Evolutionary conservation across 2,888 invertebrate species (phyloP), one percentile per base, ranked within the genome.

Genomic region (Drosophila histrio): DNA sequence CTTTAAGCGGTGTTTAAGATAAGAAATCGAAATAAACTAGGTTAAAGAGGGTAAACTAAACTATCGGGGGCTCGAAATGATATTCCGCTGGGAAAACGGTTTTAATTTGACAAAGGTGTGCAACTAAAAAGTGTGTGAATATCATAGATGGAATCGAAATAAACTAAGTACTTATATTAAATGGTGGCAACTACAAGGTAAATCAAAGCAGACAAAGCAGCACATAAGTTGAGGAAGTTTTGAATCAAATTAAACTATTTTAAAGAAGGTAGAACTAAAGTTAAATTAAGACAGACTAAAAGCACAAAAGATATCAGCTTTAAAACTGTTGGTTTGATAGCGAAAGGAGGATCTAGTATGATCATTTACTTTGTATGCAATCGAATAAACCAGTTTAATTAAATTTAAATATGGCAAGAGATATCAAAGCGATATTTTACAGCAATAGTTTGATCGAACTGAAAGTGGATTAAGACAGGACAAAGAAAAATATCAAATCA

Each of bases 11-110:
- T 34, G 30, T 13, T 53, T 39, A 53, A 47, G 28, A 28, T 30
- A 43, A 50, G 4, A 6, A 24, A 11, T 15, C 28, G 8, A 32
- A 7, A 46, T 38, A 9, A 26, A 34, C 21, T 53, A 13, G 13
- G n/a, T 32, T 17, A 43, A 49, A 49, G 21, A 43, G 53, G 53
- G 53, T 53, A 7, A 53, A 53, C 53, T 30, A 41, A n/a, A 11
- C 2, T 36, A 36, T 24, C 15, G 4, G 5, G 5, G 4, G 3
- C 11, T 3, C 1, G 1, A 36, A 36, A 36, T 26, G 17, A n/a
- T 26, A 50, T 49, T 34, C 22, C 8, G 9, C 21, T n/a, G 39
- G 36, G 50, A 28, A 36, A 34, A 19, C 3, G 3, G 1, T 9
- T 15, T 13, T 13, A 8, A 32, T 49, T 34, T 34, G 49, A 24